Conservation (phyloP, 2,797 vertebrate species). For the Epinephelus awoara region DNA sequence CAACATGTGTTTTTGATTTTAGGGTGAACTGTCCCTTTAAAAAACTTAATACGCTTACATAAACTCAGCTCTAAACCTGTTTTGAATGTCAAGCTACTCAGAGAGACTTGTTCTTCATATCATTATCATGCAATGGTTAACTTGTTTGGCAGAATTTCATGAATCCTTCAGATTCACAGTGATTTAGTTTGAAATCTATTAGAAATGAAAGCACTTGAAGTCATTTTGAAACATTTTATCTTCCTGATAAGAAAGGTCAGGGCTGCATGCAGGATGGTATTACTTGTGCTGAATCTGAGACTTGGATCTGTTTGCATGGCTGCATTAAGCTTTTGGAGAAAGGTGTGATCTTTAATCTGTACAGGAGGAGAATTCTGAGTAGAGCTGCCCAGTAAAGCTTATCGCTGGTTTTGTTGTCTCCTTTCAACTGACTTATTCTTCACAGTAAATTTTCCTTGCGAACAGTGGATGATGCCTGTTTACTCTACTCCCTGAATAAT, state of each 20-base stretch:
- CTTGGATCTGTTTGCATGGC: conserved; percentile 45
- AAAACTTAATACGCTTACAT: conserved; percentile 9
- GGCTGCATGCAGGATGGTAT: conserved; percentile 32
- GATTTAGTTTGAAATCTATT: conserved; percentile 11
- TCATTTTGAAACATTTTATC: conserved; percentile 34
- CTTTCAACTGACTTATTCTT: conserved; percentile 15
- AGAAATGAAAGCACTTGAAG: conserved; percentile 12
- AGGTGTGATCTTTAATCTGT: conserved; percentile 41
- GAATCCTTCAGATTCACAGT: conserved; percentile 2
- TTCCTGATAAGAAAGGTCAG: conserved; percentile 32
- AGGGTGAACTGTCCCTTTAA: conserved; percentile 9
- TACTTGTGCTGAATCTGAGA: conserved; percentile 33
- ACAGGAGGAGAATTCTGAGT: conserved; percentile 26
- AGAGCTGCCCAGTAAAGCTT: conserved; percentile 1
- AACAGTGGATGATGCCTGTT: conserved; percentile 28
- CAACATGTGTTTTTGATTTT: no score
- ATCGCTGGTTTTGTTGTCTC: conserved; percentile 3
- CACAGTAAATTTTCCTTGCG: not conserved
- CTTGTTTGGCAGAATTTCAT: conserved; percentile 18
- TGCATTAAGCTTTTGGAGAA: conserved; percentile 39
- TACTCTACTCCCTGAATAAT: conserved; percentile 32
- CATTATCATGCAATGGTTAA: not conserved
- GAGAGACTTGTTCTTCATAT: not conserved
- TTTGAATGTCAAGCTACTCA: not conserved
- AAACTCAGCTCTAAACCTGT: not conserved